These are phyloP conservation scores for Linyphia triangularis DNA, from an alignment of 2,888 invertebrate species.

Conservation along the genomic window DNA sequence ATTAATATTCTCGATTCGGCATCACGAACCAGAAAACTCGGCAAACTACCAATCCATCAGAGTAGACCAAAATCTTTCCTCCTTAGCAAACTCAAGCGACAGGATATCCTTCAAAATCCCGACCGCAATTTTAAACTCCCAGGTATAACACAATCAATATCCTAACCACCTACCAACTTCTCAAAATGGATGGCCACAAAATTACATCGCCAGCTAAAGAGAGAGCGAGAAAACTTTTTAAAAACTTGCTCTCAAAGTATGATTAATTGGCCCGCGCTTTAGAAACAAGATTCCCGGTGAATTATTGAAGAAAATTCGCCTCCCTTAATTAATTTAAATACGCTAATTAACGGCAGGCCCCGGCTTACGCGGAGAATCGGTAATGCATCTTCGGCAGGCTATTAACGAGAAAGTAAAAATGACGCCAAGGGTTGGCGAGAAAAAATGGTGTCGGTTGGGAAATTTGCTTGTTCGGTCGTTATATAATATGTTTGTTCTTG, in stretches of 20 bases:
- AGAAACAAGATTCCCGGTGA: constrained; percentile 71
- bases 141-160: constrained; percentile 72
- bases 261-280: constrained; percentile 53
- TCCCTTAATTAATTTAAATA: constrained; percentile 70
- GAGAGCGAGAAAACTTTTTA: constrained; percentile 52
- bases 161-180: background rate
- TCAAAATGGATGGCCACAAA: background rate
- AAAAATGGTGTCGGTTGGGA: background rate
- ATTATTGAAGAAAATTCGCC: constrained; percentile 67
- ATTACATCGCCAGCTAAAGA: background rate
- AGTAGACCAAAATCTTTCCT: background rate
- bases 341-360: constrained; percentile 47
- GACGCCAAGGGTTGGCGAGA: constrained; percentile 25
- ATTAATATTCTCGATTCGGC: background rate
- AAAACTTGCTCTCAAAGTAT: constrained; percentile 61
- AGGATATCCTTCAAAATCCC: constrained; percentile 54
- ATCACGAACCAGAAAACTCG: background rate
- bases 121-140: constrained; percentile 61
- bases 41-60: constrained; percentile 34
- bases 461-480: too few relatives aligned
- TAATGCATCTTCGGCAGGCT: background rate
- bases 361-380: background rate
- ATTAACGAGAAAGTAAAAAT: constrained; percentile 28
- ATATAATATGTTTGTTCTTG: too few relatives aligned
- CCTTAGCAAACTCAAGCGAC: constrained; percentile 15